phyloP scores from a whole-genome alignment of 1,140 invertebrate species.

The Choristoneura fumiferana region DNA sequence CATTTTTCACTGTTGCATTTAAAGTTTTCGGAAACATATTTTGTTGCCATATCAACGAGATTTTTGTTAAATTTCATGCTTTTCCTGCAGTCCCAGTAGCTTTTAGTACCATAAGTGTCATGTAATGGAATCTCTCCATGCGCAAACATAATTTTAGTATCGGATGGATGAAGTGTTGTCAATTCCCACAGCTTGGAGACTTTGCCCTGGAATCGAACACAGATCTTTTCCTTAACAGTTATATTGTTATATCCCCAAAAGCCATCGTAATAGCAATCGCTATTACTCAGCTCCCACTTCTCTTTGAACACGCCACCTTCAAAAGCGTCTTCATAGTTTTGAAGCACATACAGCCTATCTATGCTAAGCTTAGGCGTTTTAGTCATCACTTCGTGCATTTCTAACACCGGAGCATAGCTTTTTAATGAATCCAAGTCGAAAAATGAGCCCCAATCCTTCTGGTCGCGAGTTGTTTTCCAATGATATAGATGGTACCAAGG shows the following conservation, averaged over 20 bases:
- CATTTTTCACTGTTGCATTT: constrained; percentile 83
- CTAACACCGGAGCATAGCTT: constrained; percentile 91
- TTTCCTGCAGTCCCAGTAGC: constrained; percentile 92
- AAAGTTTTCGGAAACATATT: constrained; percentile 84
- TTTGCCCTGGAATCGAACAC: constrained; percentile 92
- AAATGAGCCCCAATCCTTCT: constrained; percentile 88
- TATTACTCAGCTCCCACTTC: constrained; percentile 86
- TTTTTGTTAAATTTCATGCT: constrained; percentile 93
- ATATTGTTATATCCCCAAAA: constrained; percentile 81
- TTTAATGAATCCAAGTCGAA: constrained; percentile 92
- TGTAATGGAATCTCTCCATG: constrained; percentile 94
- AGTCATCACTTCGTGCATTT: constrained; percentile 90
- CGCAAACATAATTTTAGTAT: constrained; percentile 86
- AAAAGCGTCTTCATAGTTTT: constrained; percentile 93
- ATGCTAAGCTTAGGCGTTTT: constrained; percentile 75
- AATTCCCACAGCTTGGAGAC: constrained; percentile 82
- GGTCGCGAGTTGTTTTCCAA: constrained; percentile 85
- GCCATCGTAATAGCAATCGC: constrained; percentile 55
- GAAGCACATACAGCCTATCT: constrained; percentile 89
- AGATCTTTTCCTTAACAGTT: constrained; percentile 82
- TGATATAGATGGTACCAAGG: constrained; percentile 95
- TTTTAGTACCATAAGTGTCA: constrained; percentile 88
- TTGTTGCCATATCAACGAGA: constrained; percentile 84
- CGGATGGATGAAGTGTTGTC: constrained; percentile 57
- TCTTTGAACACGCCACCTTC: constrained; percentile 89